Conservation (phyloP, 2,888 invertebrate species). For the Malachius bipustulatus region DNA sequence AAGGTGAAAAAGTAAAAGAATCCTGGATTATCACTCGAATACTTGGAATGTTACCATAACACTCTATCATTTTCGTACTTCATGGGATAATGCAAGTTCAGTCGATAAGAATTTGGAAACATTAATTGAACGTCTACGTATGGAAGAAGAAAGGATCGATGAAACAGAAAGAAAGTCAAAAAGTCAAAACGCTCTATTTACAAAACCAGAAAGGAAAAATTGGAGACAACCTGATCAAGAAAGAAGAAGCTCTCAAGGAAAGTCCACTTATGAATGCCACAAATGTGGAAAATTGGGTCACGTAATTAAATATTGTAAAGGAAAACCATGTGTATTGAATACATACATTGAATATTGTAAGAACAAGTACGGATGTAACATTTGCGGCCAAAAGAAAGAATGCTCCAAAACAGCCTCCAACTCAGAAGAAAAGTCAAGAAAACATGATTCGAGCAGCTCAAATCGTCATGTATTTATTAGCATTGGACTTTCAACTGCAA, state of each 20-base stretch:
- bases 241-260: too few species aligned
- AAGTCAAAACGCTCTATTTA: too few species aligned
- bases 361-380: slow-evolving; percentile 10
- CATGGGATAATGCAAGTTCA: slow-evolving; percentile 11
- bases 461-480: slow-evolving; percentile 8
- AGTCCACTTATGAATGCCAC: slow-evolving; percentile 3
- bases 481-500: slow-evolving; percentile 10
- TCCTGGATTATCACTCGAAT: slow-evolving; percentile 14
- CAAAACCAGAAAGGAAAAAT: too few species aligned
- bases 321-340: slow-evolving; percentile 9
- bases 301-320: slow-evolving; percentile 7
- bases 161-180: slow-evolving; percentile 5
- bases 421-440: not conserved
- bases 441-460: not conserved
- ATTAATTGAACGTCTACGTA: slow-evolving; percentile 11
- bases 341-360: slow-evolving; percentile 12
- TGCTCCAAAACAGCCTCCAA: slow-evolving; percentile 13
- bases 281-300: slow-evolving; percentile 11
- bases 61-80: slow-evolving; percentile 9
- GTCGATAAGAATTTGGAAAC: slow-evolving; percentile 8
- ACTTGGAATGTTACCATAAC: slow-evolving; percentile 12
- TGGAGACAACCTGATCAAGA: too few species aligned
- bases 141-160: slow-evolving; percentile 10
- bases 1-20: slow-evolving; percentile 14
- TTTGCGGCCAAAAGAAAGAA: slow-evolving; percentile 12